phyloP scores from a whole-genome alignment of 2,888 invertebrate genomes.

The Hypena proboscidalis region DNA sequence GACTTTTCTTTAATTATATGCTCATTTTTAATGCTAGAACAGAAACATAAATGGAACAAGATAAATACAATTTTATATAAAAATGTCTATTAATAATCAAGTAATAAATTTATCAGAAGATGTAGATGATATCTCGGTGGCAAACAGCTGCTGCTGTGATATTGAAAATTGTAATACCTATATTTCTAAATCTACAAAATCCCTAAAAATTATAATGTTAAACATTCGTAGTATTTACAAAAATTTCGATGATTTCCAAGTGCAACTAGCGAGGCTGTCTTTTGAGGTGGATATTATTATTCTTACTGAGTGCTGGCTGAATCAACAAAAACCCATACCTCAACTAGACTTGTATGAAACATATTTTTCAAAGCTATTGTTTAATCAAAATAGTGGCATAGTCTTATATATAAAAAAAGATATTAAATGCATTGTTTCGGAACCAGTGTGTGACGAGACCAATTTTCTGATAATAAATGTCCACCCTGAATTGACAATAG shows the following conservation, averaged over 20 bases:
- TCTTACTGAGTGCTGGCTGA: constrained; percentile 11
- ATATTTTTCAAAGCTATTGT: constrained; percentile 3
- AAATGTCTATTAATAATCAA: too few relatives aligned
- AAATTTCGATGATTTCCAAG: background rate
- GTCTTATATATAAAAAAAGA: constrained; percentile 1
- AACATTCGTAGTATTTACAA: background rate
- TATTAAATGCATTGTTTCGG: background rate
- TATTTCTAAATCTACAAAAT: too few relatives aligned
- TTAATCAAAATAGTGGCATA: constrained; percentile 16
- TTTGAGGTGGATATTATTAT: constrained; percentile 5
- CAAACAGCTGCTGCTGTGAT: too few relatives aligned
- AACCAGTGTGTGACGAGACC: constrained; percentile 7
- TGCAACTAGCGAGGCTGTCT: background rate
- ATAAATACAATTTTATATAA: too few relatives aligned
- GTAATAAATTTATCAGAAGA: too few relatives aligned
- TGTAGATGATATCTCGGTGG: too few relatives aligned
- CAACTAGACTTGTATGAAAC: too few relatives aligned
- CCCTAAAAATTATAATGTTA: background rate
- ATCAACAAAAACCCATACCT: background rate
- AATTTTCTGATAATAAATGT: constrained; percentile 10
- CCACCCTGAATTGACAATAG: background rate
- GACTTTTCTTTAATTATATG: too few relatives aligned
- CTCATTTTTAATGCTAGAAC: too few relatives aligned
- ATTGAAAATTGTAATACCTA: too few relatives aligned
- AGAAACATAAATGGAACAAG: too few relatives aligned